Percentiles rank a stretch among this genome's conserved stretches.
phyloP scores from a whole-genome alignment of 2,888 invertebrate genomes.

The Epistrophe grossulariae region DNA sequence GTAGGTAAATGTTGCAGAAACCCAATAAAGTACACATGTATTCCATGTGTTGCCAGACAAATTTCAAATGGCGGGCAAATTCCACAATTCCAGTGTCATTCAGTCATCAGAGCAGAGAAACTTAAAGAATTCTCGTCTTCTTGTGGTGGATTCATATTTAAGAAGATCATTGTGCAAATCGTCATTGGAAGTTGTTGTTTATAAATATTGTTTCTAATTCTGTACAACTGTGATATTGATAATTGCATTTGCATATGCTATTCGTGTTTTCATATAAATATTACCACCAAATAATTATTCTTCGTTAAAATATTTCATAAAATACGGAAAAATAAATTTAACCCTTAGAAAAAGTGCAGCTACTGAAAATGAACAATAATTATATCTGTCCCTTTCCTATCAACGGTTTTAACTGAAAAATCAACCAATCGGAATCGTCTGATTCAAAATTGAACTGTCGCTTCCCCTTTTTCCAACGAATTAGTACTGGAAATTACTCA shows the following conservation, averaged over 20 bases:
- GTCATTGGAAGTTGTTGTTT: neutral
- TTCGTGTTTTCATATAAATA: neutral
- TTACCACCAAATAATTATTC: neutral
- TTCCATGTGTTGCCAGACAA: slow-evolving; percentile 69
- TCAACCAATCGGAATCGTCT: slow-evolving; percentile 66
- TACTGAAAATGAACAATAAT: neutral
- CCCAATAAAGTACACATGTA: slow-evolving; percentile 51
- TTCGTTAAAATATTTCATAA: slow-evolving; percentile 10
- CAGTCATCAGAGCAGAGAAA: slow-evolving; percentile 8
- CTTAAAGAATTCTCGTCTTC: slow-evolving; percentile 46
- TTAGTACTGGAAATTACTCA: slow-evolving; percentile 57
- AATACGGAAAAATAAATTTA: neutral
- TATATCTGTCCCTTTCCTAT: slow-evolving; percentile 28
- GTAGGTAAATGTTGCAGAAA: slow-evolving; percentile 46
- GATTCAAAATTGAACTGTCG: slow-evolving; percentile 70
- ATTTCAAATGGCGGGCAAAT: slow-evolving; percentile 67
- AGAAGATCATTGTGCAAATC: slow-evolving; percentile 21
- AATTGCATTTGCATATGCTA: neutral
- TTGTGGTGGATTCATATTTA: slow-evolving; percentile 56
- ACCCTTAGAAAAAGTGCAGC: slow-evolving; percentile 6
- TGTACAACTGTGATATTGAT: neutral
- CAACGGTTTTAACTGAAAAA: slow-evolving; percentile 32
- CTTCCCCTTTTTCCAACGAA: slow-evolving; percentile 60
- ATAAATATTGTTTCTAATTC: neutral
- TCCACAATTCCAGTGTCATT: slow-evolving; percentile 30